Percentiles rank a stretch among this genome's conserved stretches.
Evolutionary conservation across 2,888 invertebrate genomes (phyloP).

Genomic region (Dasysyrphus tricinctus): DNA sequence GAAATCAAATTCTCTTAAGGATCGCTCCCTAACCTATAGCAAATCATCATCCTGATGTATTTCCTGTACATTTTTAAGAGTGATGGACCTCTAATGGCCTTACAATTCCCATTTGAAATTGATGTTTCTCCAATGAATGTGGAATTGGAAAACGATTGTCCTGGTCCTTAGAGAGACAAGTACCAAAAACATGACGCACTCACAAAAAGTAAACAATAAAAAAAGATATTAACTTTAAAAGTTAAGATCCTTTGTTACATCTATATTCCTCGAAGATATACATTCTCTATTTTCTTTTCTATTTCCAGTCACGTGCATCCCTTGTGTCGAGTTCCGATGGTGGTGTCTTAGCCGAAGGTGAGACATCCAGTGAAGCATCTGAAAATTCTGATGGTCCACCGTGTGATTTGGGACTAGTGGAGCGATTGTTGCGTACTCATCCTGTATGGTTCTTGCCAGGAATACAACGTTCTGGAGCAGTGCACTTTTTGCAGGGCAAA

Average conservation of each 20-base stretch:
- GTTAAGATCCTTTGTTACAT: conserved; percentile 44
- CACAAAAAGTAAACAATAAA: neutral
- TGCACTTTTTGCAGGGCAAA: conserved; percentile 96
- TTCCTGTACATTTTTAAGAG: conserved; percentile 28
- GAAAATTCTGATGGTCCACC: conserved; percentile 86
- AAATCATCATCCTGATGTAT: conserved; percentile 22
- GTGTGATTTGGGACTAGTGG: conserved; percentile 93
- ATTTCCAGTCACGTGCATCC: conserved; percentile 83
- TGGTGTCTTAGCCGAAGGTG: conserved; percentile 85
- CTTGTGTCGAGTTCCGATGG: conserved; percentile 84
- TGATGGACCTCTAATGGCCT: conserved; percentile 73
- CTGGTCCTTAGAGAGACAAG: conserved; percentile 51
- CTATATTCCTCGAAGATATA: neutral
- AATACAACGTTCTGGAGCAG: conserved; percentile 95
- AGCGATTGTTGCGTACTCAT: conserved; percentile 94
- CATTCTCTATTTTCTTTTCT: conserved; percentile 55
- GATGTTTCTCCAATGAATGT: conserved; percentile 68
- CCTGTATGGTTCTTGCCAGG: conserved; percentile 98
- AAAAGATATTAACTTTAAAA: conserved; percentile 39
- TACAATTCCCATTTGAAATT: conserved; percentile 74
- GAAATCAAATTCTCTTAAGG: conserved; percentile 49
- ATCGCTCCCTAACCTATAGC: conserved; percentile 14
- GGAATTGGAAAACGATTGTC: conserved; percentile 67
- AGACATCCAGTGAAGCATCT: conserved; percentile 87
- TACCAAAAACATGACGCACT: conserved; percentile 31